Conservation (phyloP, 2,113 vertebrate genomes). For the Limnothrissa miodon region DNA sequence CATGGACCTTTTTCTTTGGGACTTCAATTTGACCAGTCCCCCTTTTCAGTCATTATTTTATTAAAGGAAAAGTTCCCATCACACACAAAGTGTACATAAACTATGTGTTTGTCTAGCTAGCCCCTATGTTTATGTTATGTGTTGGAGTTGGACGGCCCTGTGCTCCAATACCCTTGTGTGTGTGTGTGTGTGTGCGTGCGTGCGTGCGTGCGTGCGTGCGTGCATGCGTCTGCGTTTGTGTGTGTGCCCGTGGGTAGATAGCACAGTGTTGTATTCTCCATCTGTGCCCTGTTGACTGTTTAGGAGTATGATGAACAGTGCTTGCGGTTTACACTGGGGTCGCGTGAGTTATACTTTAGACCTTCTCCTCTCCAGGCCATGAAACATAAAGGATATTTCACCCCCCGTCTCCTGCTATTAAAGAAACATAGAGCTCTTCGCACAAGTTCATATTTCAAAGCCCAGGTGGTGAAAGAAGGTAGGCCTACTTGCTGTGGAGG, state of each 20-base stretch:
- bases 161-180: not conserved
- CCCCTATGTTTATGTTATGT: not conserved
- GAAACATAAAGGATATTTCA: constrained; percentile 55
- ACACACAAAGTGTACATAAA: not conserved
- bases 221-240: not conserved
- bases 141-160: not conserved
- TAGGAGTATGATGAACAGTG: constrained; percentile 49
- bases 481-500: constrained; percentile 45
- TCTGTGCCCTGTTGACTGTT: constrained; percentile 50
- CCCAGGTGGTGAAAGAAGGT: constrained; percentile 61
- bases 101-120: not conserved
- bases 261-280: constrained; percentile 43
- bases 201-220: not conserved
- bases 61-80: not conserved
- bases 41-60: not conserved
- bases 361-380: constrained; percentile 52
- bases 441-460: constrained; percentile 64
- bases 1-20: not conserved
- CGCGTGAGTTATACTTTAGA: constrained; percentile 55
- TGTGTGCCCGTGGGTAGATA: not conserved
- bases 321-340: constrained; percentile 48
- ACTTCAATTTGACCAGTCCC: not conserved
- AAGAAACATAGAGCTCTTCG: constrained; percentile 46
- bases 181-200: not conserved
- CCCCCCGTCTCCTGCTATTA: constrained; percentile 36